A percentile compares a stretch with the other conserved stretches of the same genome.
Evolutionary conservation across 2,113 vertebrate genomes (phyloP).

Genomic region (Sardina pilchardus): DNA sequence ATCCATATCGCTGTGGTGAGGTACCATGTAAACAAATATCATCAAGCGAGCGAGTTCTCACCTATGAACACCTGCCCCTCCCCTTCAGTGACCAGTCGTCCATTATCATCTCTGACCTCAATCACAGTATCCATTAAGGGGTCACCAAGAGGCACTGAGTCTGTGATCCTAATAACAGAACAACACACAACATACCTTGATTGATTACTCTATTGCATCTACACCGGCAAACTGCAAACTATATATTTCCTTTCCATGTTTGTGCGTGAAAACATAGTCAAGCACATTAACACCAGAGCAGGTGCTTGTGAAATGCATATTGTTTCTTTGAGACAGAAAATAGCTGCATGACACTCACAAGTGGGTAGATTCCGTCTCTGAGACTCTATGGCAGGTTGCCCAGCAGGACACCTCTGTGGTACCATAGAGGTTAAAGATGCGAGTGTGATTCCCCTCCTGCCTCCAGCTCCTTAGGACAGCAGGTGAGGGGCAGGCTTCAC

Average conservation of each 20-base stretch:
- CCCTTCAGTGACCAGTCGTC: slow-evolving; percentile 77
- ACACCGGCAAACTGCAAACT: neutral
- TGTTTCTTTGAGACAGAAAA: neutral
- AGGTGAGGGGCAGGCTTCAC: slow-evolving; percentile 83
- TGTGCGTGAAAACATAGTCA: neutral
- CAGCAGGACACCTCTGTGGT: slow-evolving; percentile 97
- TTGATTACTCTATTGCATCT: neutral
- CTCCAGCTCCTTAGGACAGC: slow-evolving; percentile 81
- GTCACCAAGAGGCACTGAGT: slow-evolving; percentile 78
- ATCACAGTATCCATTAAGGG: slow-evolving; percentile 82
- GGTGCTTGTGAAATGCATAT: neutral
- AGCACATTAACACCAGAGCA: neutral
- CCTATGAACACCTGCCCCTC: slow-evolving; percentile 93
- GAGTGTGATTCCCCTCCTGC: slow-evolving; percentile 81
- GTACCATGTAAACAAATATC: neutral
- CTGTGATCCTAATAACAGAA: slow-evolving; percentile 61
- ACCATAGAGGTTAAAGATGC: slow-evolving; percentile 91
- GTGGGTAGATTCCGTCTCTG: slow-evolving; percentile 68
- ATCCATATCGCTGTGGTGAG: neutral
- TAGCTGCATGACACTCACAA: slow-evolving; percentile 45
- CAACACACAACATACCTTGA: neutral
- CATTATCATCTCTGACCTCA: slow-evolving; percentile 80
- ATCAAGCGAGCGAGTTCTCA: slow-evolving; percentile 46
- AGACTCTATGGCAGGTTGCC: slow-evolving; percentile 84
- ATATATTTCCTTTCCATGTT: neutral